Evolutionary conservation across 2,888 invertebrate genomes (phyloP).

Genomic region (Metellina segmentata): DNA sequence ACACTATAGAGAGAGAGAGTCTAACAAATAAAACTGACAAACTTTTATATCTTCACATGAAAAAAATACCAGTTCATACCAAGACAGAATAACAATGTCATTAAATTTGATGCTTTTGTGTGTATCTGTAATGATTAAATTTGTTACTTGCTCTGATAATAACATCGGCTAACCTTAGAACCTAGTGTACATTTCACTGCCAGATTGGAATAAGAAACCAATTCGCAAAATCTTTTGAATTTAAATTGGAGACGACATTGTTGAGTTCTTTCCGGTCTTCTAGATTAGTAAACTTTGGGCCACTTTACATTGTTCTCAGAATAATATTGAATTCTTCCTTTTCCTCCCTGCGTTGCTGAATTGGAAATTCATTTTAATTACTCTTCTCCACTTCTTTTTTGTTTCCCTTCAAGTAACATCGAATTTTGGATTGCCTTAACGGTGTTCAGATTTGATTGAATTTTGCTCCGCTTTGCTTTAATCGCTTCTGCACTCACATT

Average conservation of each 20-base stretch:
- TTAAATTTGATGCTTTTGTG: background rate
- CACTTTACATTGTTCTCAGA: background rate
- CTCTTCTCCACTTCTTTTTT: slow-evolving; percentile 38
- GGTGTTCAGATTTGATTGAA: slow-evolving; percentile 57
- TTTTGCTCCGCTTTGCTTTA: slow-evolving; percentile 38
- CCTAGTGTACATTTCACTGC: background rate
- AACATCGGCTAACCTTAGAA: background rate
- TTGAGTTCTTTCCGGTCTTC: background rate
- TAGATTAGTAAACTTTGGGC: background rate
- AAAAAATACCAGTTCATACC: too few relatives aligned
- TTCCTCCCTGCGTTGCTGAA: slow-evolving; percentile 24
- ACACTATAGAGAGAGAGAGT: too few relatives aligned
- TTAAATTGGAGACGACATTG: background rate
- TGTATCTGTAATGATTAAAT: background rate
- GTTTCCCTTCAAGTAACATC: slow-evolving; percentile 16
- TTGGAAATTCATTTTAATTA: slow-evolving; percentile 68
- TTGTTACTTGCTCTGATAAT: background rate
- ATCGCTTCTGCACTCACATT: slow-evolving; percentile 36
- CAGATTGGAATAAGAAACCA: background rate
- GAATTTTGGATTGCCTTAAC: slow-evolving; percentile 44
- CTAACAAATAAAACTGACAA: too few relatives aligned
- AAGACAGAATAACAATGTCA: background rate
- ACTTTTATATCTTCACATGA: too few relatives aligned
- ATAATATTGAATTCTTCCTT: slow-evolving; percentile 16
- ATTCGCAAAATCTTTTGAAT: background rate